Conservation (phyloP, 2,113 vertebrate genomes). For the Tenebrosternarchus preto region DNA sequence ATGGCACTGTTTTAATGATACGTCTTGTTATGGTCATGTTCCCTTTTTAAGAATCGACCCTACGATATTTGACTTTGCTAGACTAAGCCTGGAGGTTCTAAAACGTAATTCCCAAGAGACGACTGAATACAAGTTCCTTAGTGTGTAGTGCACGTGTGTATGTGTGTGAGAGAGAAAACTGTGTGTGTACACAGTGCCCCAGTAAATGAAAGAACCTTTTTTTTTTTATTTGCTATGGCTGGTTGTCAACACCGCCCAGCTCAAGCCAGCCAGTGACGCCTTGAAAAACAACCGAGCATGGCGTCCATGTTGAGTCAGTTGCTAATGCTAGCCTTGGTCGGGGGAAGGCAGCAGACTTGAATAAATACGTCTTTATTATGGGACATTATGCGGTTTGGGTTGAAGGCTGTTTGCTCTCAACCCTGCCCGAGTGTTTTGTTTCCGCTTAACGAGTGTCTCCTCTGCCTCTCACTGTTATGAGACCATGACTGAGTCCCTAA, state of each 20-base stretch:
- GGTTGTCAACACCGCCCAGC: constrained; percentile 14
- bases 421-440: neutral
- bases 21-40: no score
- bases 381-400: neutral
- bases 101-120: neutral
- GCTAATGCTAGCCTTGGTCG: neutral
- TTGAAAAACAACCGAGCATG: constrained; percentile 16
- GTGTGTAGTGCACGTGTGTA: constrained; percentile 14
- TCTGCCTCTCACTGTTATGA: neutral
- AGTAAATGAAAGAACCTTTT: constrained; percentile 35
- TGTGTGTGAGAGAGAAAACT: neutral
- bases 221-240: constrained; percentile 15
- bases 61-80: neutral
- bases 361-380: neutral
- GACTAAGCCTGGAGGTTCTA: neutral
- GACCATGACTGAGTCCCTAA: neutral
- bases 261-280: constrained; percentile 4
- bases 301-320: constrained; percentile 3
- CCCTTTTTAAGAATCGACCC: no score
- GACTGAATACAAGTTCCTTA: neutral
- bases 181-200: constrained; percentile 14
- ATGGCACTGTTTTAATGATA: no score
- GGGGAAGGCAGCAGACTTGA: neutral
- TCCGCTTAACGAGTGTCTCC: neutral
- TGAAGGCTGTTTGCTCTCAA: neutral